Evolutionary conservation across 2,113 vertebrate genomes (phyloP).

Genomic region (Notiomystis cincta): DNA sequence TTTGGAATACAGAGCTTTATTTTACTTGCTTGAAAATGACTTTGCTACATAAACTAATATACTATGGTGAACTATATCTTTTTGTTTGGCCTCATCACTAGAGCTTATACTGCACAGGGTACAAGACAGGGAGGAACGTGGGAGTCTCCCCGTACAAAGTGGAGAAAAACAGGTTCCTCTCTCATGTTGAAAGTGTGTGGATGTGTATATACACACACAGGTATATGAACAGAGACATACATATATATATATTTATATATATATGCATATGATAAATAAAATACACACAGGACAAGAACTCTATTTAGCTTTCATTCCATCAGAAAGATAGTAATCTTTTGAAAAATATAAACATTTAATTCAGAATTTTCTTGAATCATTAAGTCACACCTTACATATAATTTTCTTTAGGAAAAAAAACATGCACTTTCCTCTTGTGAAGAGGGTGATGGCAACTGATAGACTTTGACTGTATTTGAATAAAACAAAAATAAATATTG

Average conservation of each 20-base stretch:
- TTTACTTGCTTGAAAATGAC: constrained; percentile 61
- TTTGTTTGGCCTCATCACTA: constrained; percentile 24
- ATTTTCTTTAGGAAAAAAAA: constrained; percentile 29
- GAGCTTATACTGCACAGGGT: constrained; percentile 27
- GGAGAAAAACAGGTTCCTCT: constrained; percentile 30
- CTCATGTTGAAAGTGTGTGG: constrained; percentile 8
- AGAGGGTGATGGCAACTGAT: constrained; percentile 27
- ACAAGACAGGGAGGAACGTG: background rate
- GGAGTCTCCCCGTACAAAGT: background rate
- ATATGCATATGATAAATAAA: constrained; percentile 15
- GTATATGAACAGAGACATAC: background rate
- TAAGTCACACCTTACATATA: background rate
- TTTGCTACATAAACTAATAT: constrained; percentile 38
- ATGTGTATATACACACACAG: background rate
- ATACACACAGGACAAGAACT: constrained; percentile 48
- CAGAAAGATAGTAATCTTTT: background rate
- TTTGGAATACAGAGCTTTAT: constrained; percentile 54
- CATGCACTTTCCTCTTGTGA: constrained; percentile 48
- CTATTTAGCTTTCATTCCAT: constrained; percentile 29
- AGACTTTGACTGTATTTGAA: constrained; percentile 34
- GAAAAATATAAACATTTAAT: background rate
- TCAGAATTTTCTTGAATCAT: background rate
- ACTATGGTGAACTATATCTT: constrained; percentile 24
- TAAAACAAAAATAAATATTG: constrained; percentile 31
- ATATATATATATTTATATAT: background rate